Evolutionary conservation across 2,797 vertebrate genomes (phyloP), one percentile per base, ranked within the genome.

Genomic region (Hoplostethus mediterraneus): DNA sequence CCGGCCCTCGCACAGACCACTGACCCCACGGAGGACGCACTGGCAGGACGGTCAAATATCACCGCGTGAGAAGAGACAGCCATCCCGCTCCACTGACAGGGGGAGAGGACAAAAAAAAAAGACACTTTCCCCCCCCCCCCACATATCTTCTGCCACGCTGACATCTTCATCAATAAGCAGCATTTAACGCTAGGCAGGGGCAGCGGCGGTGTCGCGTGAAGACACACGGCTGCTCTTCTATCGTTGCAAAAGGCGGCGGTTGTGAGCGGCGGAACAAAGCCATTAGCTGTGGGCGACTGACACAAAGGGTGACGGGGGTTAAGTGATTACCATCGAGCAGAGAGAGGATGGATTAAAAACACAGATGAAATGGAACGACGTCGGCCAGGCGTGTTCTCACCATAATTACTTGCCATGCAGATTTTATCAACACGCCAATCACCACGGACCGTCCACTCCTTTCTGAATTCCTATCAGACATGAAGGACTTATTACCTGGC

Each of bases 21-120:
- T 93, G 90, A 92, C 91, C 92, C 81, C 77, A 79, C 77, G 85
- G 82, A 92, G 88, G 86, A 90, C 75, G 62, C 84, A 79, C 66
- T 73, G 71, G 80, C 79, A 73, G 71, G 73, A 84, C 72, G 90
- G 89, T 92, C 87, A 88, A 86, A 90, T 90, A 85, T 86, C 85
- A 69, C 79, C 87, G 63, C 28, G 64, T 83, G 81, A 88, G 76
- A 80, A 81, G 73, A 79, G 73, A 72, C 84, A 80, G 79, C 65
- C 63, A 76, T 70, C 70, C 74, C 53, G 81, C 71, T 79, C 77
- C 77, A 75, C 73, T 75, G 79, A 88, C 71, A 53, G 75, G 71
- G 71, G 42, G 71, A 64, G 33, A 63, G 49, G 63, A 74, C 67
- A 17, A 55, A 55, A 61, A 21, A 17, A 55, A 55, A 61, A 21